phyloP scores from a whole-genome alignment of 1,140 invertebrate genomes.

The Matsumurasca onukii region DNA sequence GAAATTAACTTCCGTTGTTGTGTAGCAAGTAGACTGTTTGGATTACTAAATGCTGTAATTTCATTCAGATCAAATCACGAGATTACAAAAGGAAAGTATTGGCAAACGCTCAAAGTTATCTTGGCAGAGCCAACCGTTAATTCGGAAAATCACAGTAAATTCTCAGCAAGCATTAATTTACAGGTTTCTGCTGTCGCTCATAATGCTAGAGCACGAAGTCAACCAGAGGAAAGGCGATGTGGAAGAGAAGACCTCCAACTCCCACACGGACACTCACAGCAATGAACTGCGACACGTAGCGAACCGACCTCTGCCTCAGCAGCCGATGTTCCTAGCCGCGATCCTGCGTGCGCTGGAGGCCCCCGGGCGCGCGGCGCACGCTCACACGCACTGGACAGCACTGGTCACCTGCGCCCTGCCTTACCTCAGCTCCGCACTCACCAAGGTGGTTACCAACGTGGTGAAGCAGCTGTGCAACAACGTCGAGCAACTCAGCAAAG shows the following conservation, averaged over 20 bases:
- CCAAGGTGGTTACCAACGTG: slow-evolving; percentile 73
- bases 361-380: slow-evolving; percentile 60
- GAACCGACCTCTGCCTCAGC: slow-evolving; percentile 70
- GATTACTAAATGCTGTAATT: slow-evolving; percentile 3
- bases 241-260: slow-evolving; percentile 12
- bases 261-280: slow-evolving; percentile 18
- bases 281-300: slow-evolving; percentile 60
- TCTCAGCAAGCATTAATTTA: too few species aligned
- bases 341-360: slow-evolving; percentile 37
- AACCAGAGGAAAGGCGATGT: slow-evolving; percentile 47
- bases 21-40: too few species aligned
- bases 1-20: too few species aligned
- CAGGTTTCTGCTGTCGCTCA: slow-evolving; percentile 68
- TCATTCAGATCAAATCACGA: too few species aligned
- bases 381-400: slow-evolving; percentile 79
- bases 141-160: too few species aligned
- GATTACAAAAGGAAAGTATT: too few species aligned
- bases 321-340: slow-evolving; percentile 84
- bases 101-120: not conserved
- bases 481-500: slow-evolving; percentile 61
- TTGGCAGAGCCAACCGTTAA: too few species aligned
- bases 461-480: slow-evolving; percentile 84
- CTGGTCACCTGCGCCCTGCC: slow-evolving; percentile 76
- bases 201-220: slow-evolving; percentile 70
- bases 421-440: slow-evolving; percentile 70